phyloP scores from a whole-genome alignment of 2,888 invertebrate species.

The Polymixis lichenea region DNA sequence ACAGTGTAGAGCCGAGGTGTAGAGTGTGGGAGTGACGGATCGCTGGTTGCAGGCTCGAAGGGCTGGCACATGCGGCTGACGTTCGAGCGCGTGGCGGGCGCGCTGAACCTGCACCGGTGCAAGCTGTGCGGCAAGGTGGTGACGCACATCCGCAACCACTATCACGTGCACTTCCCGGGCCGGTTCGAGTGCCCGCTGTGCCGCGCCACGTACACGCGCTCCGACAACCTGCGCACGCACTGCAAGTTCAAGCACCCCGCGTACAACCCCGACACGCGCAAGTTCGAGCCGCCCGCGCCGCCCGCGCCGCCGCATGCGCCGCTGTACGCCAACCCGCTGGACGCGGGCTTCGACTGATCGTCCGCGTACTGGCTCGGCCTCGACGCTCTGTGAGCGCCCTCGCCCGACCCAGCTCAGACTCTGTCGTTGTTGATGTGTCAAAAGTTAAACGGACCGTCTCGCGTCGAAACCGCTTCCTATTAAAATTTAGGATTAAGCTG shows the following conservation, averaged over 20 bases:
- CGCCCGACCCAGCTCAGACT: constrained; percentile 69
- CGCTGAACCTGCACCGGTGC: constrained; percentile 98
- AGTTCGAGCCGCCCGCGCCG: constrained; percentile 94
- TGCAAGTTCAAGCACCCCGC: constrained; percentile 98
- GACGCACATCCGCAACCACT: constrained; percentile 98
- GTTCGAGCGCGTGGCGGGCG: constrained; percentile 97
- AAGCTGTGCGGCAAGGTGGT: constrained; percentile 98
- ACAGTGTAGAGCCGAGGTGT: constrained; percentile 45
- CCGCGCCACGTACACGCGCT: constrained; percentile 97
- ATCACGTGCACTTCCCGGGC: constrained; percentile 98
- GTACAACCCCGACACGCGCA: constrained; percentile 96
- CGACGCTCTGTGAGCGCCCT: constrained; percentile 84
- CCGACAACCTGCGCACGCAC: constrained; percentile 97
- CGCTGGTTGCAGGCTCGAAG: constrained; percentile 96
- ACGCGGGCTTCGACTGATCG: constrained; percentile 90
- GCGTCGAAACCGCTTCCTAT: constrained; percentile 84
- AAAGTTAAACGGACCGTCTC: constrained; percentile 80
- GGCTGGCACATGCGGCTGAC: constrained; percentile 98
- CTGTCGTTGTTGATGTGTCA: constrained; percentile 77
- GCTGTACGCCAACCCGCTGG: constrained; percentile 91
- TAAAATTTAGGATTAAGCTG: constrained; percentile 85
- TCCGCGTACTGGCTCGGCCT: constrained; percentile 86
- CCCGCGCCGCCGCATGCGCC: constrained; percentile 88
- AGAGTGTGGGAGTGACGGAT: constrained; percentile 71
- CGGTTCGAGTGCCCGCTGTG: constrained; percentile 97